Conservation (phyloP, 1,140 invertebrate species). For the Agrilus planipennis region DNA sequence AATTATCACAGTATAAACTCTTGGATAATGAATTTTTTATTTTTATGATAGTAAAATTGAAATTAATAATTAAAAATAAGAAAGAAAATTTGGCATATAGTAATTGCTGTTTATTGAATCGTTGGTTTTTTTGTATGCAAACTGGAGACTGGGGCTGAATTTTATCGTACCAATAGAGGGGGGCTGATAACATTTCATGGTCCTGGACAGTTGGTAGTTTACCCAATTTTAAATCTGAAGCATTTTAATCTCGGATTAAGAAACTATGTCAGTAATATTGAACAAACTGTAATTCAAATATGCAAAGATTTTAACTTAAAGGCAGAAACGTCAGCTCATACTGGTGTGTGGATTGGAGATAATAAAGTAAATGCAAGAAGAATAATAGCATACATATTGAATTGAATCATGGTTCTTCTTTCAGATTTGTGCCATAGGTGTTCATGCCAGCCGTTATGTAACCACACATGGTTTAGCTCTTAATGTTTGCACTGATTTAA, state of each 20-base stretch:
- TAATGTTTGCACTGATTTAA: slow-evolving; percentile 85
- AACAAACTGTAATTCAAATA: slow-evolving; percentile 70
- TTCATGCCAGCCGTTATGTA: slow-evolving; percentile 64
- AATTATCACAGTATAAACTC: no score
- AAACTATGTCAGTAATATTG: slow-evolving; percentile 76
- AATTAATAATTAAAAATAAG: no score
- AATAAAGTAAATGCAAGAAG: slow-evolving; percentile 23
- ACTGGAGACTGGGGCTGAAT: slow-evolving; percentile 80
- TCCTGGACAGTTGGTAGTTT: slow-evolving; percentile 91
- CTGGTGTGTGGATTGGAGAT: slow-evolving; percentile 31
- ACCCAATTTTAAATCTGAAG: slow-evolving; percentile 86
- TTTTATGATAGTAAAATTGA: no score
- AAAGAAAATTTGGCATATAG: no score
- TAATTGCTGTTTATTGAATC: no score
- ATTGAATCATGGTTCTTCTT: slow-evolving; percentile 14
- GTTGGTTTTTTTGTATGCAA: no score
- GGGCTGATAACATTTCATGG: slow-evolving; percentile 98
- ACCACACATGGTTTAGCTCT: slow-evolving; percentile 91
- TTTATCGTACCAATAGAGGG: slow-evolving; percentile 79
- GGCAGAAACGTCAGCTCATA: slow-evolving; percentile 26
- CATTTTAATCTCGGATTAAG: slow-evolving; percentile 63
- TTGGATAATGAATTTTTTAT: no score
- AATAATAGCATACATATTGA: neutral
- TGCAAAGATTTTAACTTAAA: slow-evolving; percentile 52
- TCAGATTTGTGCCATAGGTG: slow-evolving; percentile 70